Evolutionary conservation across 2,888 invertebrate species (phyloP).

Genomic region (Pristionchus japonicus): DNA sequence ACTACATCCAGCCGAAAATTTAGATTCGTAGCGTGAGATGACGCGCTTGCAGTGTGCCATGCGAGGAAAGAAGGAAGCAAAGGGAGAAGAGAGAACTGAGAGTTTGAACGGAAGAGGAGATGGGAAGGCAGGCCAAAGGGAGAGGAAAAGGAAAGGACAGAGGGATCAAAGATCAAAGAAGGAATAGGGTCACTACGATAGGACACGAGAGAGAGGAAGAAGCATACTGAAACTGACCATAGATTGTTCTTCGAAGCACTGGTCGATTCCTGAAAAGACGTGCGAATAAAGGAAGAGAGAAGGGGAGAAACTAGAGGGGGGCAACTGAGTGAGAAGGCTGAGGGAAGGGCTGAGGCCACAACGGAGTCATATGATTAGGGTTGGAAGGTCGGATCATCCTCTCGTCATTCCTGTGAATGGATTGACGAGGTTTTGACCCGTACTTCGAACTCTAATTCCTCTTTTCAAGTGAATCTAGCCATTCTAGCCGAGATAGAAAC

Average conservation of each 20-base stretch:
- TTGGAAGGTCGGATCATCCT: not conserved
- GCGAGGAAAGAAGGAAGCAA: not conserved
- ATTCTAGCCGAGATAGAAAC: not conserved
- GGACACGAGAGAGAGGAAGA: not conserved
- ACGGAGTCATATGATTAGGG: not conserved
- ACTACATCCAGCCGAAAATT: not conserved
- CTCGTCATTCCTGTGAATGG: not conserved
- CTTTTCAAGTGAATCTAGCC: not conserved
- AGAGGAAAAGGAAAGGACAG: not conserved
- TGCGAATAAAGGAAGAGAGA: not conserved
- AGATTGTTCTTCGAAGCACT: conserved; percentile 45
- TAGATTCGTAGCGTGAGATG: not conserved
- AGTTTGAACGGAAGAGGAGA: not conserved
- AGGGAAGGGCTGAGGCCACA: not conserved
- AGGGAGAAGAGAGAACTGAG: not conserved
- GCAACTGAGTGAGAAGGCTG: conserved; percentile 20
- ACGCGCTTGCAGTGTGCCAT: not conserved
- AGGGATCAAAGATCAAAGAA: not conserved
- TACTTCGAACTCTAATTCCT: not conserved
- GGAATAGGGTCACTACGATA: not conserved
- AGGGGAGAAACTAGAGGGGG: not conserved
- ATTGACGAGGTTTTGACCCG: not conserved
- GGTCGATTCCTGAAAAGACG: conserved; percentile 38
- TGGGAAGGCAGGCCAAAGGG: not conserved
- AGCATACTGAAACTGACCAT: conserved; percentile 44